Base-by-base conservation (phyloP, 2,888 invertebrate genomes). In the Sphaeridia pumilis region DNA sequence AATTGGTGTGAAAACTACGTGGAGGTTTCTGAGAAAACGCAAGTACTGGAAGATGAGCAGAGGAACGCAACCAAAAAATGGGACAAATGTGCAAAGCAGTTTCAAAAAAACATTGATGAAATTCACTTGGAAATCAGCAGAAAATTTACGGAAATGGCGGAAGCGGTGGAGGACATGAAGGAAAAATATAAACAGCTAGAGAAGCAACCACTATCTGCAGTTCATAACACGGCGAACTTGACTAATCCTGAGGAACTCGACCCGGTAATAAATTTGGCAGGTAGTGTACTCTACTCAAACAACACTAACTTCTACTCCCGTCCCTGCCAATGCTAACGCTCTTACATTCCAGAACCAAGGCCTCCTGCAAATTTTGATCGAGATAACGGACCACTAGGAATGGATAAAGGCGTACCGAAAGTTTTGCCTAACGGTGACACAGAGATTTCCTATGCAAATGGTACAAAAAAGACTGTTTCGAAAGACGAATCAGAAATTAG, bases 21-120 rank as follows among this genome's bases (percentile, higher is more conserved):
- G 25, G 49, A 49, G 26, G 50, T 59, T 42, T 52, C 50, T 20
- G 56, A 58, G 31, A 46, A 55, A 27, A 52, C 56, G 1, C 49
- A 56, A 43, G 34, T 43, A 0, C 35, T 59, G 35, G 57, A 59
- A 41, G 54, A 55, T 20, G 59, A 59, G 38, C 49, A 56, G 41
- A 52, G 49, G 7, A 41, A 45, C 2, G 44, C 53, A 17, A 54
- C 54, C 28, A 54, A 55, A 46, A 38, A 46, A 21, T 21, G 21
- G 26, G 28, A 24, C 10, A 45, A 38, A 20, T 17, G 45, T 20
- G 42, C 34, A 22, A 46, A 46, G 28, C 46, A 38, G 38, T 27
- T 52, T 27, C 52, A 52, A 26, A 52, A 46, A 26, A 26, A 20
- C 10, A 22, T 52, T n/a, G 52, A 46, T 27, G n/a, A 7, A 3